Evolutionary conservation across 2,797 vertebrate species (phyloP), one percentile per base, ranked within the genome.

Genomic region (Podargus strigoides): DNA sequence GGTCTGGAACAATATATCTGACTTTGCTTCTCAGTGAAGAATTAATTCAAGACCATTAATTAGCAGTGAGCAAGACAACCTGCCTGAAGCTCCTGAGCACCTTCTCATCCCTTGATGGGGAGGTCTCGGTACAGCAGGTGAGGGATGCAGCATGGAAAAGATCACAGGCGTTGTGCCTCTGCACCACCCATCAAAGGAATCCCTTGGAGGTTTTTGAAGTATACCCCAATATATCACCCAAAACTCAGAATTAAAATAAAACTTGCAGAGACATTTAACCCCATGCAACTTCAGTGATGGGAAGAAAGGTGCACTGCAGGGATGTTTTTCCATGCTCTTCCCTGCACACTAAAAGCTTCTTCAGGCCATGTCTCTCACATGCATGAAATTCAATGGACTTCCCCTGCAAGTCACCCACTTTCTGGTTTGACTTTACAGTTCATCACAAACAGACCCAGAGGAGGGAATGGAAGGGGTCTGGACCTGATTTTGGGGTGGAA

Each of bases 91-190:
- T n/a, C 27, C 36, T 1, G 2, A 44, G 14, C 44, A 52, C n/a
- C 7, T 58, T 50, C 64, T 83, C 2, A 0, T 3, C 23, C 10
- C 20, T 76, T 7, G 0, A 4, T 19, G 58, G 28, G 19, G 49
- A 89, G 14, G 12, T 60, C 20, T 72, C 3, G 0, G 0, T 60
- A 41, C 56, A 62, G 18, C 0, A 0, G 6, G 21, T 52, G 21
- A 80, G 46, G 49, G 56, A 47, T 30, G 58, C 7, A 52, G 7
- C 32, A 26, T 14, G 8, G 36, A 9, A 10, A 36, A 52, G 27
- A 6, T 12, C 30, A 28, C 12, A 34, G 0, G 0, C 0, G 0
- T 14, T 67, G 17, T 79, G 22, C 12, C 58, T 74, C 8, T 50
- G 26, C 15, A 55, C 19, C 17, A 18, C 34, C 26, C n/a, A n/a